phyloP scores from a whole-genome alignment of 2,888 invertebrate genomes.

The Megaustenia siamemsis region DNA sequence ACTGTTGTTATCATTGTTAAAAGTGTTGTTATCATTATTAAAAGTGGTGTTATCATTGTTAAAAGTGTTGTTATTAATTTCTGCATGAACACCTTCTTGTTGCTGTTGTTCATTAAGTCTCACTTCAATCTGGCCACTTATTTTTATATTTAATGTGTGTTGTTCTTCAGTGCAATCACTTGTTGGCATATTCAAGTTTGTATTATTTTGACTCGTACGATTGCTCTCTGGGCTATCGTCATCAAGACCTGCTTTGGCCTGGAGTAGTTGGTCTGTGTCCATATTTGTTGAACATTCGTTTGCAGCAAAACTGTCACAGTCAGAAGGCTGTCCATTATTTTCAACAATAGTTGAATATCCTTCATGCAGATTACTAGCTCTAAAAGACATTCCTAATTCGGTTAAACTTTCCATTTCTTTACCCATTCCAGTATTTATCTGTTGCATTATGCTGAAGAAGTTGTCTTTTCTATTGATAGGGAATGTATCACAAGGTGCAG shows the following conservation, averaged over 20 bases:
- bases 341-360: not conserved
- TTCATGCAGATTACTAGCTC: not conserved
- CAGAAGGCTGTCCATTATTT: not conserved
- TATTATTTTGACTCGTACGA: not conserved
- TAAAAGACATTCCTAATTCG: not conserved
- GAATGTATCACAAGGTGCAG: too few relatives aligned
- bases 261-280: not conserved
- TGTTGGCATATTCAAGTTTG: not conserved
- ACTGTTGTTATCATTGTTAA: constrained; percentile 16
- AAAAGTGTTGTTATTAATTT: not conserved
- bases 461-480: not conserved
- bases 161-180: not conserved
- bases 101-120: not conserved
- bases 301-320: not conserved
- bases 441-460: not conserved
- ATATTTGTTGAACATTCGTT: not conserved
- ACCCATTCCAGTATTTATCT: not conserved
- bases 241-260: not conserved
- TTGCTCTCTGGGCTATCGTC: not conserved
- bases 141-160: not conserved
- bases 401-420: not conserved
- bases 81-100: not conserved
- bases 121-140: not conserved
- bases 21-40: not conserved
- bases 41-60: not conserved